phyloP scores from a whole-genome alignment of 92 coral and sea anemone species.

The Pocillopora meandrina region DNA sequence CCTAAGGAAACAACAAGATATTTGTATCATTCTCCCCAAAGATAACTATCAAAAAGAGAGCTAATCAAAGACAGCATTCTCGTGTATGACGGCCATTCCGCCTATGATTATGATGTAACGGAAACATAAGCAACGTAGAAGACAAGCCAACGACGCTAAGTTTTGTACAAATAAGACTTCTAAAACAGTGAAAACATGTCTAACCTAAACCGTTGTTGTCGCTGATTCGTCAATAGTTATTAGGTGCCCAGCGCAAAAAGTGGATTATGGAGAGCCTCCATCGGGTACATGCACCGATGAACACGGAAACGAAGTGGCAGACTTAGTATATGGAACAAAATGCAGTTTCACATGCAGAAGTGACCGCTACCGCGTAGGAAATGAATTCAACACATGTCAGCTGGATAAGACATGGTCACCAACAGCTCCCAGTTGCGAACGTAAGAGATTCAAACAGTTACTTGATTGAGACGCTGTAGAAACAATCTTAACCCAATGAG shows the following conservation, averaged over 20 bases:
- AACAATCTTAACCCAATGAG: too few species aligned
- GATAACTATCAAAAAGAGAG: too few species aligned
- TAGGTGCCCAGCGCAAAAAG: slow-evolving; percentile 50
- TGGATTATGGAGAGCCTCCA: slow-evolving; percentile 36
- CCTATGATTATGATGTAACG: too few species aligned
- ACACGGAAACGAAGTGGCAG: neutral
- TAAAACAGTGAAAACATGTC: neutral
- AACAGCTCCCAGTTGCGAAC: slow-evolving; percentile 60
- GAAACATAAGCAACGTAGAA: too few species aligned
- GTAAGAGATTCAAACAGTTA: slow-evolving; percentile 43
- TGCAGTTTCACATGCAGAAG: slow-evolving; percentile 66
- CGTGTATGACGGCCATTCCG: too few species aligned
- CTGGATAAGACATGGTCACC: slow-evolving; percentile 77
- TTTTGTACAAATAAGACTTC: too few species aligned
- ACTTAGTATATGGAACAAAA: slow-evolving; percentile 34
- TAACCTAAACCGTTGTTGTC: neutral
- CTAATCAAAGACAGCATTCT: too few species aligned
- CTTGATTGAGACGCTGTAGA: too few species aligned
- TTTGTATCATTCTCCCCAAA: too few species aligned
- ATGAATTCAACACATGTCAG: slow-evolving; percentile 65
- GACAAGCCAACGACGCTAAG: too few species aligned
- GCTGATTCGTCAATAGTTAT: slow-evolving; percentile 43
- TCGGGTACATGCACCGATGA: slow-evolving; percentile 50
- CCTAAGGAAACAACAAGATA: too few species aligned
- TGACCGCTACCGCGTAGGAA: slow-evolving; percentile 74